Evolutionary conservation across 2,888 invertebrate genomes (phyloP), one percentile per base, ranked within the genome.

Genomic region (Drosophila affinis): DNA sequence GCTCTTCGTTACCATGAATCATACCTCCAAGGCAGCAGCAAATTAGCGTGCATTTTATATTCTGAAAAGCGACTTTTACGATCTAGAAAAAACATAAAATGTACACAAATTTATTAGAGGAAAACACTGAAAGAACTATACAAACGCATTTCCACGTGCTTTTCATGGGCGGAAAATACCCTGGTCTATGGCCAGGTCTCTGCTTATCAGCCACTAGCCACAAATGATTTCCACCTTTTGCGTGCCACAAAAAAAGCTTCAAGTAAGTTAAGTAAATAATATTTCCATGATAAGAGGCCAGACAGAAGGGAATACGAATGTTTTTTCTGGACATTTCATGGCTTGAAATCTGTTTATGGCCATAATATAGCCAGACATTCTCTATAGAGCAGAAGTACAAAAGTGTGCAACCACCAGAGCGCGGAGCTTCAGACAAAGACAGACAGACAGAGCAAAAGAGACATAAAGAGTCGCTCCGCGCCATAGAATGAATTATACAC

Each of bases 371-470:
- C 2, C 6, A 39, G 21, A 3, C 21, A 21, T 14, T 39, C 14
- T 39, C 14, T 14, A 14, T 39, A 14, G 14, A 39, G 14, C 39
- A 39, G n/a, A 39, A 39, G 34, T 12, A 12, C 10, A 3, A 32
- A 3, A 32, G 32, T 10, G 32, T 32, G 10, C 3, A 34, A 12
- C 39, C 14, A 39, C 1, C 39, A 14, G 39, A 39, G 39, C 39
- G 39, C 39, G n/a, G 7, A 62, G 51, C 71, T 76, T 64, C 74
- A 78, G 76, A 68, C 62, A 67, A 67, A 54, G 44, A n/a, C 47
- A 10, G 34, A 34, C 10, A 32, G 32, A 24, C 24, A 24, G 24
- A 24, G 21, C 12, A 12, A 27, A 7, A 34, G 12, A 34, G 12
- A 12, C 34, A 34, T 12, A 39, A 6, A 39, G 39, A 2, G 39